A percentile compares a stretch with the other conserved stretches of the same genome.
These are phyloP conservation scores for Nothobranchius furzeri DNA, from an alignment of 2,113 vertebrate genomes.

Conservation along the genomic window DNA sequence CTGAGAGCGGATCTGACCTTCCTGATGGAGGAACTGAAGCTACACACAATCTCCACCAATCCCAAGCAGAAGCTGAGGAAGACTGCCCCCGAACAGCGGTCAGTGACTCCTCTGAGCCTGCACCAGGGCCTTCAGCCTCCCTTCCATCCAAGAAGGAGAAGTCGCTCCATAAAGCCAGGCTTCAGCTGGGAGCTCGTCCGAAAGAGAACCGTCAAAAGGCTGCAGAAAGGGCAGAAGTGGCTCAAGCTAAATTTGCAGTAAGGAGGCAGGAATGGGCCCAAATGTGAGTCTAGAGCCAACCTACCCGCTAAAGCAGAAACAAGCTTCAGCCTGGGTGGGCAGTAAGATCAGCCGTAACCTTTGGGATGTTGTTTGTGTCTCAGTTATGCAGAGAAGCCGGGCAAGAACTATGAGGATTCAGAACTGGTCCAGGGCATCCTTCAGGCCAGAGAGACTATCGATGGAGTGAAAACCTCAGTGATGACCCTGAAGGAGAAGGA, in stretches of 20 bases:
- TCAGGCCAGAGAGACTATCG: constrained; percentile 81
- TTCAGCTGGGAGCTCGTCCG: constrained; percentile 73
- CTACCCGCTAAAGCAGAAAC: neutral
- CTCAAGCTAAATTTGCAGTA: constrained; percentile 77
- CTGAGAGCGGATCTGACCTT: constrained; percentile 14
- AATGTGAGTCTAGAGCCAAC: constrained; percentile 80
- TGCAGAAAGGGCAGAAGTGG: constrained; percentile 83
- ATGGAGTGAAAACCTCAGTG: constrained; percentile 84
- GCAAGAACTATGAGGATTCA: constrained; percentile 82
- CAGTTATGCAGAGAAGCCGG: constrained; percentile 87
- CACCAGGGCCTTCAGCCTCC: neutral
- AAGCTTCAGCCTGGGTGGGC: neutral
- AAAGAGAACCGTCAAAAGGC: constrained; percentile 81
- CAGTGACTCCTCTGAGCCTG: neutral
- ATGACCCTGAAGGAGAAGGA: constrained; percentile 83
- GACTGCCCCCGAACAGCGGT: constrained; percentile 29
- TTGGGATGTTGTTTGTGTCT: neutral
- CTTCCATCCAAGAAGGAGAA: constrained; percentile 41
- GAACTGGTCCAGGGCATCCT: constrained; percentile 80
- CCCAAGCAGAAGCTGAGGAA: constrained; percentile 23
- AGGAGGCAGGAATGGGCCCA: constrained; percentile 86
- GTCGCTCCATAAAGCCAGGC: constrained; percentile 7
- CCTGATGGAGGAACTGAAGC: neutral
- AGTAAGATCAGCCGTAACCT: neutral
- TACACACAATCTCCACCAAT: constrained; percentile 45